Evolutionary conservation across 2,888 invertebrate genomes (phyloP).

Genomic region (Sepiola atlantica): DNA sequence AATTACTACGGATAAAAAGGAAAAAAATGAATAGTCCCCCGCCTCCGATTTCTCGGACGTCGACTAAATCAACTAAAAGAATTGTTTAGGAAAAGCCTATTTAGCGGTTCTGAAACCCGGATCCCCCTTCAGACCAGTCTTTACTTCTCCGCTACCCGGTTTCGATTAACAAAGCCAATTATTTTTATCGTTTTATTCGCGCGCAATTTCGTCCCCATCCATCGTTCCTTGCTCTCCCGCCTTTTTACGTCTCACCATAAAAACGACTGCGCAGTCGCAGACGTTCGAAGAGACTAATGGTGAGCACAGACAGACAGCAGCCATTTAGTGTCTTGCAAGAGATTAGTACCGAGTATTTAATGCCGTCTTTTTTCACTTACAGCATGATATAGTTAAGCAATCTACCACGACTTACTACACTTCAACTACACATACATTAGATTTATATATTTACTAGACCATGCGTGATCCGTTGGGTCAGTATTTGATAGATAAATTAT

Average conservation of each 20-base stretch:
- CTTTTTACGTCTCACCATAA: background rate
- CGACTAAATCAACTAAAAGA: slow-evolving; percentile 21
- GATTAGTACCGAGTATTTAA: background rate
- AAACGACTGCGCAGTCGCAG: background rate
- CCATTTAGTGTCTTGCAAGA: background rate
- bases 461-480: no score
- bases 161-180: slow-evolving; percentile 32
- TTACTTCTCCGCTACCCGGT: background rate
- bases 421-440: background rate
- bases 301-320: background rate
- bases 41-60: background rate
- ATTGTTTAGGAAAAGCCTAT: slow-evolving; percentile 32
- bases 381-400: background rate
- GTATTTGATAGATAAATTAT: no score
- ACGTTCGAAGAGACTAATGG: background rate
- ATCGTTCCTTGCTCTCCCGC: no score
- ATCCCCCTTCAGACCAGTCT: background rate
- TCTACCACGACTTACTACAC: background rate
- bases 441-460: no score
- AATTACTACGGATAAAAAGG: background rate
- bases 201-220: background rate
- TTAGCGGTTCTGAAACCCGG: background rate
- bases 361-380: background rate
- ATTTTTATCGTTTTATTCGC: background rate
- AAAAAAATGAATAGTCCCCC: background rate